Percentiles rank a stretch among this genome's conserved stretches.
Conservation (phyloP, 2,797 vertebrate species). For the Etheostoma nigrum region DNA sequence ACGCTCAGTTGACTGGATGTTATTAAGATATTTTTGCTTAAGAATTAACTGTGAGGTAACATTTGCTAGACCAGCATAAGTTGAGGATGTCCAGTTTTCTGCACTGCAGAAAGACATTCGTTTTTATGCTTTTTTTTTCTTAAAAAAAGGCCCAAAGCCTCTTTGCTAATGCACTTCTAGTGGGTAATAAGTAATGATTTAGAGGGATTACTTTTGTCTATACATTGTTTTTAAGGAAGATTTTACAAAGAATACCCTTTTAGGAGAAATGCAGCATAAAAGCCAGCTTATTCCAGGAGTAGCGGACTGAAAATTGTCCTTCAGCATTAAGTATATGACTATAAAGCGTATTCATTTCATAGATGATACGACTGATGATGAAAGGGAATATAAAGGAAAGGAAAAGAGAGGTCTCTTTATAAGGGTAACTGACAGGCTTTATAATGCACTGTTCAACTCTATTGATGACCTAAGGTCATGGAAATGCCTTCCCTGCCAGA, state of each 20-base stretch:
- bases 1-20: constrained; percentile 13
- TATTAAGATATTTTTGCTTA: constrained; percentile 33
- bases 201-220: too few species aligned
- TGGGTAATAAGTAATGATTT: too few species aligned
- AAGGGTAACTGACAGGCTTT: constrained; percentile 30
- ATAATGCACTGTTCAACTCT: constrained; percentile 32
- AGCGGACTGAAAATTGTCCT: constrained; percentile 20
- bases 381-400: constrained; percentile 48
- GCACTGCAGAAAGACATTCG: background rate
- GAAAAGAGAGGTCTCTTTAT: constrained; percentile 22
- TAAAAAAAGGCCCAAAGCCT: too few species aligned
- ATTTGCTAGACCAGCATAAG: constrained; percentile 25
- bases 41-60: constrained; percentile 34
- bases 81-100: constrained; percentile 1
- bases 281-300: background rate
- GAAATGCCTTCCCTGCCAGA: constrained; percentile 34
- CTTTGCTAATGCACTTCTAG: too few species aligned
- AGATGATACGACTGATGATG: constrained; percentile 37
- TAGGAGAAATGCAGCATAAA: constrained; percentile 8
- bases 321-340: constrained; percentile 30
- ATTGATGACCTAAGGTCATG: constrained; percentile 62
- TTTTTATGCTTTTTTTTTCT: background rate
- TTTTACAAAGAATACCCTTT: background rate
- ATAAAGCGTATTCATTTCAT: constrained; percentile 27
- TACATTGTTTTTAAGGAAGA: too few species aligned